Evolutionary conservation across 35 echinoderm and acorn worm genomes (phyloP).

Genomic region (Ophioderma brevispina): DNA sequence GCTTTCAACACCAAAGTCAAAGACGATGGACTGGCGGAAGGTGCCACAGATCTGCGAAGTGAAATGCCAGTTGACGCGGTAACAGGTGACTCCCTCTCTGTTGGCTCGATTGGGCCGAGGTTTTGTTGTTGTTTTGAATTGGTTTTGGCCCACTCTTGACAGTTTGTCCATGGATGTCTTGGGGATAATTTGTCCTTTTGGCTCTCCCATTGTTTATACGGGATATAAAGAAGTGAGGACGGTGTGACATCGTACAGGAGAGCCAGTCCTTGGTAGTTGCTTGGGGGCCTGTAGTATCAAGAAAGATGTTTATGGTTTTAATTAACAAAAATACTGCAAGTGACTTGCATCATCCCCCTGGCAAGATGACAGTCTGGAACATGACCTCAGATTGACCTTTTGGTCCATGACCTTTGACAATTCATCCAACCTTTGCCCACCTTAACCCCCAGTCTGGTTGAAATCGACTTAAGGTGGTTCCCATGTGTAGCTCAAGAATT

Average conservation of each 20-base stretch:
- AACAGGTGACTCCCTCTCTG: too few relatives aligned
- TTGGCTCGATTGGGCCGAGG: neutral
- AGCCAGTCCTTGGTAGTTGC: conserved; percentile 26
- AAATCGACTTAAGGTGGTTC: too few relatives aligned
- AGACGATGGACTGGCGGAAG: conserved; percentile 96
- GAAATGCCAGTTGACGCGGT: conserved; percentile 89
- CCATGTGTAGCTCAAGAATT: too few relatives aligned
- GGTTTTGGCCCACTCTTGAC: neutral
- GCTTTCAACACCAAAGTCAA: conserved; percentile 89
- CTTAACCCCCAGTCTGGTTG: too few relatives aligned
- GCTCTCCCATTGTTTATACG: neutral
- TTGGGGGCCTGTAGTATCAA: conserved; percentile 73
- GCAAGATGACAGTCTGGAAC: too few relatives aligned
- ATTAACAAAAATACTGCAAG: too few relatives aligned
- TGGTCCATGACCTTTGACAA: too few relatives aligned
- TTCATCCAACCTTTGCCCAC: too few relatives aligned
- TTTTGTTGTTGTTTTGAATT: neutral
- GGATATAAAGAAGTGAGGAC: neutral
- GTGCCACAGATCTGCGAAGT: conserved; percentile 98
- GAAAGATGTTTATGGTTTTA: too few relatives aligned
- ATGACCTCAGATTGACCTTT: too few relatives aligned
- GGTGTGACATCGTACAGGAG: neutral
- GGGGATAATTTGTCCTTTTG: neutral
- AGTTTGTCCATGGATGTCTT: neutral
- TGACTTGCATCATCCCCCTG: too few relatives aligned